Evolutionary conservation across 1,140 invertebrate genomes (phyloP).

Genomic region (Dendroctonus ponderosae): DNA sequence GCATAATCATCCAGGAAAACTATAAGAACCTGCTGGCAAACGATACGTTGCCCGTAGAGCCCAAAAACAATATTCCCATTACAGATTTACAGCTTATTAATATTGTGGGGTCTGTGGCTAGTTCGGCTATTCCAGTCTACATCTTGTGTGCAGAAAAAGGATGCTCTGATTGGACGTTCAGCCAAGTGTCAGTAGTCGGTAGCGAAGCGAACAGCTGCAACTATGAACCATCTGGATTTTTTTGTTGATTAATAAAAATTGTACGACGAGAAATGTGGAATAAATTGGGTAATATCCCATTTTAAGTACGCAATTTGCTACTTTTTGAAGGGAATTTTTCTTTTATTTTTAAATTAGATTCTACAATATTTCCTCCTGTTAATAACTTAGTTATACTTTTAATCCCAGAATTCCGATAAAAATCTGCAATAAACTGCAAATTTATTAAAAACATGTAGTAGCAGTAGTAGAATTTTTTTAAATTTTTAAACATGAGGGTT

Average conservation of each 20-base stretch:
- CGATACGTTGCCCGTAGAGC: neutral
- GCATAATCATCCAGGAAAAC: slow-evolving; percentile 16
- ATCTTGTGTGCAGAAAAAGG: slow-evolving; percentile 16
- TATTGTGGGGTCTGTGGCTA: slow-evolving; percentile 6
- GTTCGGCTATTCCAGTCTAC: slow-evolving; percentile 9
- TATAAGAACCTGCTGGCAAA: slow-evolving; percentile 3
- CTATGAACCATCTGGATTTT: slow-evolving; percentile 3
- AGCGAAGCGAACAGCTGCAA: slow-evolving; percentile 7
- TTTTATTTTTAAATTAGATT: no score
- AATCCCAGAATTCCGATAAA: no score
- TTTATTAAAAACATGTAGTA: no score
- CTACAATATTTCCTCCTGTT: no score
- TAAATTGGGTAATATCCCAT: no score
- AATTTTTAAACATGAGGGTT: no score
- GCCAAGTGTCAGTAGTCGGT: slow-evolving; percentile 1
- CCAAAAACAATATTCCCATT: slow-evolving; percentile 25
- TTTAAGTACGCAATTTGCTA: no score
- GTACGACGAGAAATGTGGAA: no score
- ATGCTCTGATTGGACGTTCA: slow-evolving; percentile 16
- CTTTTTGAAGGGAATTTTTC: no score
- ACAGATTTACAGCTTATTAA: slow-evolving; percentile 6
- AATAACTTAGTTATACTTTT: no score
- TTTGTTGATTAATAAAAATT: slow-evolving; percentile 20
- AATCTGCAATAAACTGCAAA: no score
- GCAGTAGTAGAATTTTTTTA: no score